phyloP scores from a whole-genome alignment of 2,888 invertebrate genomes.

The Lepidocyrtoides sp. region DNA sequence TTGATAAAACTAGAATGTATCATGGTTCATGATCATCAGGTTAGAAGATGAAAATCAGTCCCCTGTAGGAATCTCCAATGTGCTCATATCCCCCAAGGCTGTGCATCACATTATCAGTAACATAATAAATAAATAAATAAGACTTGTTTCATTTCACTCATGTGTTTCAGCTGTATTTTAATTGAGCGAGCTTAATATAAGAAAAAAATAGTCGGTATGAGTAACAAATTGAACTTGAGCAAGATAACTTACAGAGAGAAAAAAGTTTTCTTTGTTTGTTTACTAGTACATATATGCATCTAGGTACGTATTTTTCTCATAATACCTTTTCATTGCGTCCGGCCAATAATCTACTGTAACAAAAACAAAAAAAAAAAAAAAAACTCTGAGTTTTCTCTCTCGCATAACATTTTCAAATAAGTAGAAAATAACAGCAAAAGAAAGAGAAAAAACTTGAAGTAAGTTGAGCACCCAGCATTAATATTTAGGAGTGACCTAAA shows the following conservation, averaged over 20 bases:
- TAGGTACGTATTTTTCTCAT: background rate
- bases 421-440: background rate
- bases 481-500: conserved; percentile 27
- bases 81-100: too few relatives aligned
- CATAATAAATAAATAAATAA: too few relatives aligned
- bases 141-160: background rate
- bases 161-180: background rate
- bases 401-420: background rate
- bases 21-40: too few relatives aligned
- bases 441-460: background rate
- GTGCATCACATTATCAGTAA: too few relatives aligned
- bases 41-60: too few relatives aligned
- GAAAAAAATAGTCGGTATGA: background rate
- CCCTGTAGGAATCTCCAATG: background rate
- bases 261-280: background rate
- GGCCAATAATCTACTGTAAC: background rate
- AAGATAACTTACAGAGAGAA: background rate
- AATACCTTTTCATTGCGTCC: background rate
- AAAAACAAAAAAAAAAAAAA: background rate
- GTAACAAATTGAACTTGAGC: background rate
- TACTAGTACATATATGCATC: too few relatives aligned
- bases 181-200: background rate
- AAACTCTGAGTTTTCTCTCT: background rate
- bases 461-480: background rate
- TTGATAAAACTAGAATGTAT: background rate